Evolutionary conservation across 2,888 invertebrate genomes (phyloP).

Genomic region (Lasioglossum morio): DNA sequence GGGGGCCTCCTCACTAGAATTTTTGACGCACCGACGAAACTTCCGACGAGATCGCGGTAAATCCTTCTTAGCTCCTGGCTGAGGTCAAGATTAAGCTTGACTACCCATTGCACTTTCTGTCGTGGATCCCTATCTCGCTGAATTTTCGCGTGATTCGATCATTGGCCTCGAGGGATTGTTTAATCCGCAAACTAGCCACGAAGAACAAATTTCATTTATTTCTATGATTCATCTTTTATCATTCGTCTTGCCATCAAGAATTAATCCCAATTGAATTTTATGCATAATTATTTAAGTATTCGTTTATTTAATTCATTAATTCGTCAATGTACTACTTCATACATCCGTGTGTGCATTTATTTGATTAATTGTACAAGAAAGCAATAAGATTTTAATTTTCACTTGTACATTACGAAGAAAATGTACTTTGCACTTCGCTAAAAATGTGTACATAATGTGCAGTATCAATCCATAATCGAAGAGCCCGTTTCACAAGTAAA

Average conservation of each 20-base stretch:
- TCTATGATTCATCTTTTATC: not conserved
- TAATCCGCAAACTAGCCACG: not conserved
- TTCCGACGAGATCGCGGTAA: slow-evolving; percentile 51
- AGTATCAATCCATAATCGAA: not conserved
- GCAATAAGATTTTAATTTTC: not conserved
- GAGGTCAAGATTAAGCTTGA: slow-evolving; percentile 61
- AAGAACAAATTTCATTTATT: not conserved
- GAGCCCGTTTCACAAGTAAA: not conserved
- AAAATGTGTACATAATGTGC: too few relatives aligned
- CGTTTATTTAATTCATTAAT: not conserved
- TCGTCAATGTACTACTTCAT: not conserved
- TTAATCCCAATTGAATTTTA: not conserved
- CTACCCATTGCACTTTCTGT: slow-evolving; percentile 41
- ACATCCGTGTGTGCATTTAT: not conserved
- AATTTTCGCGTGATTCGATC: not conserved
- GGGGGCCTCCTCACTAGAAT: slow-evolving; percentile 18
- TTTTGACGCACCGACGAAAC: slow-evolving; percentile 47
- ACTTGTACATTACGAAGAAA: too few relatives aligned
- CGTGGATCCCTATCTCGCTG: slow-evolving; percentile 19
- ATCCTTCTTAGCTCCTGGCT: slow-evolving; percentile 61
- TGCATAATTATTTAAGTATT: not conserved
- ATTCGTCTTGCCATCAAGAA: not conserved
- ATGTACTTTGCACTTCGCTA: too few relatives aligned
- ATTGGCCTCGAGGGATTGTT: not conserved
- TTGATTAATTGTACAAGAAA: not conserved